phyloP scores from a whole-genome alignment of 1,140 invertebrate genomes.

The Stenopsyche tienmushanensis region DNA sequence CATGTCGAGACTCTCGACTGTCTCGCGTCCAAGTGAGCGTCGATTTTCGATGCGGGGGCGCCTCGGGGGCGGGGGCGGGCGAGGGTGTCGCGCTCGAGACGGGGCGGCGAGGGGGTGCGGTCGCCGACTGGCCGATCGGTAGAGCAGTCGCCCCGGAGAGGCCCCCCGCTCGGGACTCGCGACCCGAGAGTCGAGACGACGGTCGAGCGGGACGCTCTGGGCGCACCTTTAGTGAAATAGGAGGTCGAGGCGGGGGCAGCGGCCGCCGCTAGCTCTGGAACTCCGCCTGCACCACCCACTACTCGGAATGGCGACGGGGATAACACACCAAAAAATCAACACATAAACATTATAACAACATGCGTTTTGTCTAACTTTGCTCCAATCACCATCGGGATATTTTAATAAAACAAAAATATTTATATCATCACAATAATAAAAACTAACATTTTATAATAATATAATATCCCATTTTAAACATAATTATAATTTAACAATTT shows the following conservation, averaged over 20 bases:
- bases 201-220: not conserved
- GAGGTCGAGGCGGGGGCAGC: not conserved
- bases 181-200: not conserved
- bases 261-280: not conserved
- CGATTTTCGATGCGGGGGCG: not conserved
- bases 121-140: not conserved
- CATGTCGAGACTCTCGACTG: no score
- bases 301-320: conserved; percentile 25
- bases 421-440: no score
- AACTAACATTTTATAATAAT: no score
- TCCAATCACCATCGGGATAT: not conserved
- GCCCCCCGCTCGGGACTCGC: not conserved
- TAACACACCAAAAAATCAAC: conserved; percentile 12
- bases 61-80: not conserved
- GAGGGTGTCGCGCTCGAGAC: not conserved
- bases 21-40: no score
- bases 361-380: not conserved
- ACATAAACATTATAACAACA: not conserved
- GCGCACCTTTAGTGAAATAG: not conserved
- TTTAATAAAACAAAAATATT: no score
- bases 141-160: not conserved
- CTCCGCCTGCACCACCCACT: conserved; percentile 1
- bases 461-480: no score
- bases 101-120: not conserved
- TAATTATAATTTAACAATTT: no score